Percentiles rank a stretch among this genome's conserved stretches.
Conservation (phyloP, 2,113 vertebrate species). For the Edolisoma coerulescens region DNA sequence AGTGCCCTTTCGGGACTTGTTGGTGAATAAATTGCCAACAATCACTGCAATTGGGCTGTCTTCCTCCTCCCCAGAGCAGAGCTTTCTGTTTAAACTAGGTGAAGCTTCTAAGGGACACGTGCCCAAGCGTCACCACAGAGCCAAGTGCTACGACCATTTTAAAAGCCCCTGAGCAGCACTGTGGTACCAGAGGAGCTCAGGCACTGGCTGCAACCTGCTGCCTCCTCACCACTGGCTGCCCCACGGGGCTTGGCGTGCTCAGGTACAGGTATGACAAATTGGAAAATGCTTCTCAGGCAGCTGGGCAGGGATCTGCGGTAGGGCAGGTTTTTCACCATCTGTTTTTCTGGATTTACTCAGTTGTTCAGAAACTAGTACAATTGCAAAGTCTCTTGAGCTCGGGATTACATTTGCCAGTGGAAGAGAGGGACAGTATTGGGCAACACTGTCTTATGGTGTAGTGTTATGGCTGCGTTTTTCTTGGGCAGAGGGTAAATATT, state of each 20-base stretch:
- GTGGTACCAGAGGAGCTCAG: background rate
- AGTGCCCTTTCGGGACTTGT: background rate
- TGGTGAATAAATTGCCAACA: background rate
- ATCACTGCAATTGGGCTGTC: background rate
- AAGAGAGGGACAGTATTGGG: background rate
- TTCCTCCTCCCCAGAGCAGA: background rate
- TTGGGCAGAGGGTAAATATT: background rate
- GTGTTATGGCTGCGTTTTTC: background rate
- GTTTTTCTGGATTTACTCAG: background rate
- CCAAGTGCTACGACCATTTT: background rate
- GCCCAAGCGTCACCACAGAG: background rate
- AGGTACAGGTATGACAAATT: background rate
- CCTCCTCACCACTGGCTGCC: background rate
- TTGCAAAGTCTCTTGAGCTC: background rate
- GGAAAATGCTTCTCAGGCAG: background rate
- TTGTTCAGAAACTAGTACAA: background rate
- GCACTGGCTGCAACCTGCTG: rapidly evolving
- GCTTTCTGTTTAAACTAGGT: background rate
- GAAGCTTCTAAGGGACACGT: rapidly evolving
- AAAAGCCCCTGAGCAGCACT: background rate
- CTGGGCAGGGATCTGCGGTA: background rate
- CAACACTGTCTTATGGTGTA: background rate
- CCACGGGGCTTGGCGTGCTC: rapidly evolving
- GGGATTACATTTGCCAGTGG: background rate
- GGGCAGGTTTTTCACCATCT: background rate